Evolutionary conservation across 2,888 invertebrate genomes (phyloP).

Genomic region (Athalia rosae): DNA sequence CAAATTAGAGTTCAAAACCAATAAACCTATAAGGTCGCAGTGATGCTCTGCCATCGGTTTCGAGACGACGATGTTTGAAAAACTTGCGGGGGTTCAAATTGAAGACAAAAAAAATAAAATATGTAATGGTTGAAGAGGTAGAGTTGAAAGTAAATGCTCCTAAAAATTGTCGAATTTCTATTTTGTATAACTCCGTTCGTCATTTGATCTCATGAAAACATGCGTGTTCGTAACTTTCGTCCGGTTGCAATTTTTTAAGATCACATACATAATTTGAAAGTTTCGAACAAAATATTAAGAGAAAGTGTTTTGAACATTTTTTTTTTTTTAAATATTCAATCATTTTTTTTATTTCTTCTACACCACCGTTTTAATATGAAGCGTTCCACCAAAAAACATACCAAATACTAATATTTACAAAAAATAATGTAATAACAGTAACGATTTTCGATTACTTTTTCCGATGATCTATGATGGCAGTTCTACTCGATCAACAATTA

Average conservation of each 20-base stretch:
- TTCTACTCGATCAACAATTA: too few species aligned
- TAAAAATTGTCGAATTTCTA: background rate
- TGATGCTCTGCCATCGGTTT: too few species aligned
- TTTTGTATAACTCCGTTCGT: background rate
- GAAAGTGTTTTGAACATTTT: slow-evolving; percentile 21
- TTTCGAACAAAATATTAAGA: slow-evolving; percentile 15
- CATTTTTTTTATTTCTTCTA: too few species aligned
- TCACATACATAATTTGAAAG: background rate
- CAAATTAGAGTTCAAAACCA: background rate
- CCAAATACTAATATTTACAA: too few species aligned
- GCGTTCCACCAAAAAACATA: too few species aligned
- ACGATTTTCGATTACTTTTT: too few species aligned
- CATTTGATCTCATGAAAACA: too few species aligned
- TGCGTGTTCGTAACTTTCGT: background rate
- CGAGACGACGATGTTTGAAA: background rate
- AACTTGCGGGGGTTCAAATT: background rate
- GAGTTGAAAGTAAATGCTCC: too few species aligned
- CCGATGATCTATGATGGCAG: too few species aligned
- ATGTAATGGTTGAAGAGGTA: too few species aligned
- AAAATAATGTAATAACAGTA: too few species aligned
- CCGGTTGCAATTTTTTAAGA: slow-evolving; percentile 18
- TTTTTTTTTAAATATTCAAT: background rate
- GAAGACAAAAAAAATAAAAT: background rate
- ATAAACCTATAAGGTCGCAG: slow-evolving; percentile 6
- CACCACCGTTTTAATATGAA: too few species aligned